Evolutionary conservation across 2,888 invertebrate species (phyloP), one percentile per base, ranked within the genome.

Genomic region (Temnothorax ravouxi): DNA sequence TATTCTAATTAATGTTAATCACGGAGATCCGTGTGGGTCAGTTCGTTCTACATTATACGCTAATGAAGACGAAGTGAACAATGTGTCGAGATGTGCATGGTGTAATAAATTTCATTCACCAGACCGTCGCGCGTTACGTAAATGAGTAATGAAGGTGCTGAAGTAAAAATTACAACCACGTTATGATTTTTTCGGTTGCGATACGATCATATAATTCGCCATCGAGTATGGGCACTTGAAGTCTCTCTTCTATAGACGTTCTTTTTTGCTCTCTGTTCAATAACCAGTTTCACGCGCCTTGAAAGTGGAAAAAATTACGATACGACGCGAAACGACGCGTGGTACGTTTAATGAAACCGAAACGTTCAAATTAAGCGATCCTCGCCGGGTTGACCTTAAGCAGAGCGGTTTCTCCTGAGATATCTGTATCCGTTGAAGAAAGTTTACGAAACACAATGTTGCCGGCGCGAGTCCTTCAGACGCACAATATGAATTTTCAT

Each of bases 401-500:
- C 66, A 38, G 21, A 66, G 76, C 50, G 64, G n/a, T 38, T 76
- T 38, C 61, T 54, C 44, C 29, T 6, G 59, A 8, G 41, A 62
- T 74, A 13, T 47, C 6, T 44, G 29, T 8, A 21, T 44, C 18
- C 41, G 44, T 83, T 80, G 74, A 71, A 72, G 29, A 71, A 74
- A 29, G 18, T 66, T 34, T 69, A 52, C 66, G 64, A 38, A 71
- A 67, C 47, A 47, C 66, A 67, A 67, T 67, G 47, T 67, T 67
- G 9, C 47, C 54, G 25, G 69, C 38, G 67, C 25, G 54, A 86
- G 74, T 56, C 77, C 83, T 83, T 84, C 52, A 67, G 80, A 44
- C 44, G 29, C 41, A 21, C 64, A 11, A 52, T 83, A 88, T 88
- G 89, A 89, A 89, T 88, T 89, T 88, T 88, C 89, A 88, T 88